Evolutionary conservation across 2,113 vertebrate genomes (phyloP).

Genomic region (Sapayoa aenigma): DNA sequence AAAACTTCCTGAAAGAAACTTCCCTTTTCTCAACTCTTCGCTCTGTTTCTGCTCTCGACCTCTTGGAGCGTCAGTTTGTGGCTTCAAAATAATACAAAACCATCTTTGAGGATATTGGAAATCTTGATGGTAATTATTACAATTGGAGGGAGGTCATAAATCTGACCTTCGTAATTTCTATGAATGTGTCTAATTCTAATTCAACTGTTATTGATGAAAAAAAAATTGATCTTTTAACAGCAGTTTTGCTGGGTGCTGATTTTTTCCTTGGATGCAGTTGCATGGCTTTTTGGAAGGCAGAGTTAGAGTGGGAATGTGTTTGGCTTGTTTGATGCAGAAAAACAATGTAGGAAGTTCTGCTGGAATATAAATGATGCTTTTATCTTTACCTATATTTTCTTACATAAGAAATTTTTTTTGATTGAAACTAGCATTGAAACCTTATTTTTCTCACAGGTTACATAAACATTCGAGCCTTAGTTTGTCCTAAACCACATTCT

Average conservation of each 20-base stretch:
- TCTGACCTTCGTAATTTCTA: not conserved
- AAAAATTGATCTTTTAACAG: not conserved
- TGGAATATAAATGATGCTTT: not conserved
- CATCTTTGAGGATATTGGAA: not conserved
- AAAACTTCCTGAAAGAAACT: not conserved
- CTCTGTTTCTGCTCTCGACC: not conserved
- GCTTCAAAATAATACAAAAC: not conserved
- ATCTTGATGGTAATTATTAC: not conserved
- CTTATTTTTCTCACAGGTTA: not conserved
- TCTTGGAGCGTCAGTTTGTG: not conserved
- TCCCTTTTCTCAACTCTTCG: not conserved
- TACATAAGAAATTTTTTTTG: rapidly evolving
- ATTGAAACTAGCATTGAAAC: not conserved
- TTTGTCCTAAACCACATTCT: not conserved
- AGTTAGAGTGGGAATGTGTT: not conserved
- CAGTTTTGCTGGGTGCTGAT: not conserved
- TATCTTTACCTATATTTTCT: not conserved
- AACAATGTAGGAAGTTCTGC: not conserved
- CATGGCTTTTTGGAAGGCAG: not conserved
- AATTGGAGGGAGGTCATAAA: not conserved
- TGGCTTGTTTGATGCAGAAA: not conserved
- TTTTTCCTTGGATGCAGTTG: not conserved
- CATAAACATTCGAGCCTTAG: not conserved
- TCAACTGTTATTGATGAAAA: not conserved
- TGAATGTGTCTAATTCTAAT: not conserved